Percentiles rank a stretch among this genome's conserved stretches.
Conservation (phyloP, 92 coral and sea anemone genomes). For the Plumapathes pennacea region DNA sequence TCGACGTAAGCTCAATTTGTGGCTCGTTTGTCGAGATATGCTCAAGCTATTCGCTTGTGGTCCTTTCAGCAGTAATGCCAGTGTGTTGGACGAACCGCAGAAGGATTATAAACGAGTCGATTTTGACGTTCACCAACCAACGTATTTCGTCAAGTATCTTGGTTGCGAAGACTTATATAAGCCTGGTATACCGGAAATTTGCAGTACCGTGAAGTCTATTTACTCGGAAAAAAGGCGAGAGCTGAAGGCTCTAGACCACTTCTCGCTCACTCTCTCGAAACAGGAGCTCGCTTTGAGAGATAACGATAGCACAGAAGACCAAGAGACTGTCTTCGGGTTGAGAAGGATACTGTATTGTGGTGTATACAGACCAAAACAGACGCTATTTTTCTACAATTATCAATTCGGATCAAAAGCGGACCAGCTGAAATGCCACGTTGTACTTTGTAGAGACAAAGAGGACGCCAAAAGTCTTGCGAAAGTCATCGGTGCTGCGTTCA, state of each 20-base stretch:
- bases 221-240: conserved; percentile 47
- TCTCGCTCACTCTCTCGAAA: conserved; percentile 71
- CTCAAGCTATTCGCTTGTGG: conserved; percentile 73
- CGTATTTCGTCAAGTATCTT: conserved; percentile 84
- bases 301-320: conserved; percentile 77
- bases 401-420: conserved; percentile 92
- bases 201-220: conserved; percentile 75
- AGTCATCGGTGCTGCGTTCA: conserved; percentile 73
- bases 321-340: conserved; percentile 61
- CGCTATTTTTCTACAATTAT: conserved; percentile 89
- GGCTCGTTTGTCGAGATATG: no score
- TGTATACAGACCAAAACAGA: conserved; percentile 75
- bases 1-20: no score
- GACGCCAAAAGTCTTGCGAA: conserved; percentile 95
- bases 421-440: conserved; percentile 76
- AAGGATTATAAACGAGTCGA: conserved; percentile 77
- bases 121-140: conserved; percentile 69
- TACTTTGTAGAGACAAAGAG: conserved; percentile 70
- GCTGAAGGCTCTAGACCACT: conserved; percentile 57
- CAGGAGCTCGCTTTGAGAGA: conserved; percentile 81
- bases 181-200: conserved; percentile 89
- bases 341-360: conserved; percentile 87
- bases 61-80: conserved; percentile 49
- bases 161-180: conserved; percentile 77
- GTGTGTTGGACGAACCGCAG: conserved; percentile 49